Evolutionary conservation across 1,140 invertebrate genomes (phyloP).

Genomic region (Rhizoglyphus robini): DNA sequence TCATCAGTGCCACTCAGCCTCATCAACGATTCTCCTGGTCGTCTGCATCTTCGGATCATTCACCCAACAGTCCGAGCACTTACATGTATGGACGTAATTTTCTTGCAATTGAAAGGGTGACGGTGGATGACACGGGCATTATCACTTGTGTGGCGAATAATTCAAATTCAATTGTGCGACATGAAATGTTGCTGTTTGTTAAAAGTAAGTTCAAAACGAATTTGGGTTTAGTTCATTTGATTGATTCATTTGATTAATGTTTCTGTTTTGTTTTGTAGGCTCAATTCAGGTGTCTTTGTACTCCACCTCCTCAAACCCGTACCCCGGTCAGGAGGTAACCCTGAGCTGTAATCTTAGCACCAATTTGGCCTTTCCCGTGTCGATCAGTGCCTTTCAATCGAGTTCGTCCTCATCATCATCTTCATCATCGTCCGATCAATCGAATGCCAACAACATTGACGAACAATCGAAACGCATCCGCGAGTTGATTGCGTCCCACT

Average conservation of each 20-base stretch:
- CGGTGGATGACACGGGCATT: slow-evolving; percentile 23
- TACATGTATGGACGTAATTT: slow-evolving; percentile 22
- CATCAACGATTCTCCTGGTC: slow-evolving; percentile 8
- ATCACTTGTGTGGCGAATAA: slow-evolving; percentile 29
- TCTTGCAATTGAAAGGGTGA: slow-evolving; percentile 23
- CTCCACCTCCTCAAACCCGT: slow-evolving; percentile 19
- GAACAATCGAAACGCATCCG: background rate
- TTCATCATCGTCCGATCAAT: slow-evolving; percentile 2
- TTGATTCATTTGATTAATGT: background rate
- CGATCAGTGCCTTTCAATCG: background rate
- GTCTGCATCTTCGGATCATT: slow-evolving; percentile 22
- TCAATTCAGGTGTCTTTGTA: slow-evolving; percentile 23
- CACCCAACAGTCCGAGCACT: background rate
- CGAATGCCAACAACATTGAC: background rate
- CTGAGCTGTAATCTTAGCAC: slow-evolving; percentile 23
- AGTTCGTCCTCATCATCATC: background rate
- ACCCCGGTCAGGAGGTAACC: slow-evolving; percentile 24
- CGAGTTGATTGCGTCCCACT: background rate
- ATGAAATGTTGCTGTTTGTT: slow-evolving; percentile 26
- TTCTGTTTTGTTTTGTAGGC: slow-evolving; percentile 13
- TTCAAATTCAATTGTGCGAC: slow-evolving; percentile 26
- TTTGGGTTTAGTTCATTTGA: background rate
- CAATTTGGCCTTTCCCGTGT: background rate
- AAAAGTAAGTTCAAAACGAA: slow-evolving; percentile 24
- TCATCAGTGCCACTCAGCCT: slow-evolving; percentile 18